A percentile compares a stretch with the other conserved stretches of the same genome.
phyloP scores from a whole-genome alignment of 2,797 vertebrate species.

The Arnoldichthys spilopterus region DNA sequence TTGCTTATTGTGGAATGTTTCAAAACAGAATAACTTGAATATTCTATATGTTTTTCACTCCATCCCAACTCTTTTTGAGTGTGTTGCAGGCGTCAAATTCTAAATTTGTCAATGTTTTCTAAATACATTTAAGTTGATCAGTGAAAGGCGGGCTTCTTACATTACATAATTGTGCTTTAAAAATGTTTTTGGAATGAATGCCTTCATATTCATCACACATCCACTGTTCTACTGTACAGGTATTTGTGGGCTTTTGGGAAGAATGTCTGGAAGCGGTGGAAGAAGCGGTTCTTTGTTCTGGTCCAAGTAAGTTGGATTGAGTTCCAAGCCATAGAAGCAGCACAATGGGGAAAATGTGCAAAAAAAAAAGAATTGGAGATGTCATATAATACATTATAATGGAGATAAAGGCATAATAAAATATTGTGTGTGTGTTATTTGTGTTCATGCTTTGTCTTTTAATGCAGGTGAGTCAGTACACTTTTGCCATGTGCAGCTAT shows the following conservation, averaged over 20 bases:
- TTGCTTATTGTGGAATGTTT: too few species aligned
- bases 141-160: background rate
- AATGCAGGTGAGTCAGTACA: conserved; percentile 96
- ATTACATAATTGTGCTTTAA: too few species aligned
- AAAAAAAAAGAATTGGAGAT: background rate
- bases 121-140: too few species aligned
- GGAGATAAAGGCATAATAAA: too few species aligned
- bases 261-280: conserved; percentile 99
- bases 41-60: too few species aligned
- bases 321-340: background rate
- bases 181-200: background rate
- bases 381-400: background rate
- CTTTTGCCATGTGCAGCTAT: conserved; percentile 99
- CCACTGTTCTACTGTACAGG: conserved; percentile 71
- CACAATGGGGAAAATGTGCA: conserved; percentile 13
- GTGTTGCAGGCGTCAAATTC: too few species aligned
- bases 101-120: too few species aligned
- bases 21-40: too few species aligned
- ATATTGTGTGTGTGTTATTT: conserved; percentile 2
- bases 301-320: conserved; percentile 86
- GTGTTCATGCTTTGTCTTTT: conserved; percentile 7
- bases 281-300: conserved; percentile 98
- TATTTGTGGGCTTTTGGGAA: conserved; percentile 99
- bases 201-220: conserved; percentile 13
- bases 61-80: too few species aligned